phyloP scores from a whole-genome alignment of 2,113 vertebrate species.

The Nibea coibor region DNA sequence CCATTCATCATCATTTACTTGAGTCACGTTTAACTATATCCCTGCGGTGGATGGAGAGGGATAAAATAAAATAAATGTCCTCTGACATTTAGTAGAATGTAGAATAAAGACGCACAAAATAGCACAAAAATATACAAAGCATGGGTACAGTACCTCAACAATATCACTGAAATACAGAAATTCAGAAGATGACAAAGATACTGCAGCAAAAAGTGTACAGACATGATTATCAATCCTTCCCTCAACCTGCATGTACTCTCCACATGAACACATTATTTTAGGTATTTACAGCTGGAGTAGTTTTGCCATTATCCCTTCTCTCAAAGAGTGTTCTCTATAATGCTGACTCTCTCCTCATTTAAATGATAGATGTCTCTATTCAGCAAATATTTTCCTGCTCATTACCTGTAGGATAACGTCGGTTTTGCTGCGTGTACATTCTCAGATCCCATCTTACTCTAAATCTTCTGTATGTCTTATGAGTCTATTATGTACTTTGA shows the following conservation, averaged over 20 bases:
- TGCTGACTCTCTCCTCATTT: slow-evolving; percentile 64
- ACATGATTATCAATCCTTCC: not conserved
- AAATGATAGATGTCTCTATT: slow-evolving; percentile 67
- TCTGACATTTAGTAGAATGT: no score
- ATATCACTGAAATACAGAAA: not conserved
- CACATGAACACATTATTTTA: not conserved
- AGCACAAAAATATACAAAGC: not conserved
- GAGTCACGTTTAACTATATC: not conserved
- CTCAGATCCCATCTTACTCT: not conserved
- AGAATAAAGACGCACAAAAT: not conserved
- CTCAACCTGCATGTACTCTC: slow-evolving; percentile 7
- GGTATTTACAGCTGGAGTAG: slow-evolving; percentile 18
- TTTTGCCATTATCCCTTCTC: slow-evolving; percentile 18
- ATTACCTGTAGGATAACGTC: slow-evolving; percentile 64
- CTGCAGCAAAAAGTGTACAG: not conserved
- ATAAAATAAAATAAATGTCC: no score
- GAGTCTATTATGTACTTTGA: not conserved
- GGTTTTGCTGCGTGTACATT: slow-evolving; percentile 13
- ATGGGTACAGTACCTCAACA: not conserved
- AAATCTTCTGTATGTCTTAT: slow-evolving; percentile 4
- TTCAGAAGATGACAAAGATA: not conserved
- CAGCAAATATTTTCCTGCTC: slow-evolving; percentile 68
- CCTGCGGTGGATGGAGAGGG: no score
- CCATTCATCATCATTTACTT: not conserved
- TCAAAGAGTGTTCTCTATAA: slow-evolving; percentile 22